These are phyloP conservation scores for Hestina assimilis DNA, from an alignment of 1,140 invertebrate genomes.

Conservation along the genomic window DNA sequence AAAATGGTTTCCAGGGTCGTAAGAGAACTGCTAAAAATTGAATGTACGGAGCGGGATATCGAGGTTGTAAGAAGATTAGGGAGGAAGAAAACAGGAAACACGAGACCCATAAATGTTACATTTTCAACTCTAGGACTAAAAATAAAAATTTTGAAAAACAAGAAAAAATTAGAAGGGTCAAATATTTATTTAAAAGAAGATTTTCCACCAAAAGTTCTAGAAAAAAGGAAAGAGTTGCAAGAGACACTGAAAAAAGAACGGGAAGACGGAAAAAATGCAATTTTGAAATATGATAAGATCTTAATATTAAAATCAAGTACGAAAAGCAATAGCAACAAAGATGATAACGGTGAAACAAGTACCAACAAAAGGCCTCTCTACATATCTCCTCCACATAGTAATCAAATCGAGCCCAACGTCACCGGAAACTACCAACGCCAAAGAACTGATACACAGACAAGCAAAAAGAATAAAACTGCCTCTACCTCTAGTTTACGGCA, in stretches of 20 bases:
- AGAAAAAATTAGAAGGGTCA: background rate
- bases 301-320: constrained; percentile 21
- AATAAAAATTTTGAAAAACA: constrained; percentile 11
- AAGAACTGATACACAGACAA: no score
- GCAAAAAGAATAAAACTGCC: no score
- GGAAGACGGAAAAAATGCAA: constrained; percentile 15
- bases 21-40: no score
- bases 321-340: no score
- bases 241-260: background rate
- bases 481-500: no score
- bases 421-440: no score
- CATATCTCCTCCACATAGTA: no score
- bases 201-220: background rate
- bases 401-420: no score
- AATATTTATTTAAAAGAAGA: constrained; percentile 16
- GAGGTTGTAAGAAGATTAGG: constrained; percentile 6
- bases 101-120: constrained; percentile 3
- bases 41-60: constrained; percentile 5
- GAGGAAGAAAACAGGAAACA: constrained; percentile 4
- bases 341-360: no score
- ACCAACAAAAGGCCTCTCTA: no score
- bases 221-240: constrained; percentile 2
- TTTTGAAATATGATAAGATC: constrained; percentile 20
- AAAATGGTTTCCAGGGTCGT: no score
- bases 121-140: constrained; percentile 8